Percentiles rank a stretch among this genome's conserved stretches.
phyloP scores from a whole-genome alignment of 2,888 invertebrate species.

The Dyspetes luteomarginatus region DNA sequence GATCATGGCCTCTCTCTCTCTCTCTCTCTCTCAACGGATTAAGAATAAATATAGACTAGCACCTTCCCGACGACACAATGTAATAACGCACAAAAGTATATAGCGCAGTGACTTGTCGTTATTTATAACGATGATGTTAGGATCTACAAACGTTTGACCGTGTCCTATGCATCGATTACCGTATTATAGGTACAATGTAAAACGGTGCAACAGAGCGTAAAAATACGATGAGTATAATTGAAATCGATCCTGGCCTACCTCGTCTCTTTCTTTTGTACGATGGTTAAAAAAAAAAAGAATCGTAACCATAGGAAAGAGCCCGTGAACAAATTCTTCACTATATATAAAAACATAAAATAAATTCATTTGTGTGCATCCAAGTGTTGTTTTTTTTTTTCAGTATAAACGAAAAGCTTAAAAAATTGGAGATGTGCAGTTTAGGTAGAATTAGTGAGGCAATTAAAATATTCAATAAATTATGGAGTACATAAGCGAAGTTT shows the following conservation, averaged over 20 bases:
- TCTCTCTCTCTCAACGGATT: not conserved
- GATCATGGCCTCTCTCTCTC: not conserved
- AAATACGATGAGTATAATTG: constrained; percentile 22
- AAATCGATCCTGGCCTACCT: constrained; percentile 24
- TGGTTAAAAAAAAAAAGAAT: constrained; percentile 18
- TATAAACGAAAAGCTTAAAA: no score
- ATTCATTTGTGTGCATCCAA: no score
- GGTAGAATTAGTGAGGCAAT: no score
- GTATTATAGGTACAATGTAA: not conserved
- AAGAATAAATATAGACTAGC: not conserved
- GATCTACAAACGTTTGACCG: constrained; percentile 6
- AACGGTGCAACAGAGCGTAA: not conserved
- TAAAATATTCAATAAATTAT: no score
- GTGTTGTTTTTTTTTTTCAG: no score
- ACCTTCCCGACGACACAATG: not conserved
- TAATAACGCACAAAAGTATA: constrained; percentile 6
- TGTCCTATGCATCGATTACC: constrained; percentile 37
- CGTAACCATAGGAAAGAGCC: not conserved
- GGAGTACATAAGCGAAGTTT: no score
- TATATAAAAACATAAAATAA: no score
- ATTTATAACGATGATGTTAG: constrained; percentile 37
- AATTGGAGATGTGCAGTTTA: no score
- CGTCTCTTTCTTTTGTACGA: constrained; percentile 35
- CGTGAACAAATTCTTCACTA: constrained; percentile 13
- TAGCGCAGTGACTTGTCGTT: not conserved